phyloP scores from a whole-genome alignment of 2,113 vertebrate species.

The Pachycephala philippinensis region DNA sequence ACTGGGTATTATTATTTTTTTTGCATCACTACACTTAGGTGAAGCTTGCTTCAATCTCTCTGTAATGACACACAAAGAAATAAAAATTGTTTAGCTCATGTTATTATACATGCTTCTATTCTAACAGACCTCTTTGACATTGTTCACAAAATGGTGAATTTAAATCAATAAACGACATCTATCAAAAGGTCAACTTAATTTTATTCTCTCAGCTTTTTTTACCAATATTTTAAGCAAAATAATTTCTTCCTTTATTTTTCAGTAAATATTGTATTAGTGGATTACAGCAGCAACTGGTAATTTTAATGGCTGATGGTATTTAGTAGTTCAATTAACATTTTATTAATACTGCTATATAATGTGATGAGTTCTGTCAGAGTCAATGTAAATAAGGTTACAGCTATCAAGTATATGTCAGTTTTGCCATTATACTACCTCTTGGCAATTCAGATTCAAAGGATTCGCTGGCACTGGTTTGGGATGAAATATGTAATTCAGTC shows the following conservation, averaged over 20 bases:
- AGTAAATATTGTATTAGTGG: neutral
- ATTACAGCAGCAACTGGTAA: neutral
- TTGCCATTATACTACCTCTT: neutral
- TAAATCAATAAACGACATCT: constrained; percentile 78
- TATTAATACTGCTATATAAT: constrained; percentile 30
- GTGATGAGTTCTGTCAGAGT: constrained; percentile 23
- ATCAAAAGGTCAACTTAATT: constrained; percentile 79
- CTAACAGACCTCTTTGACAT: constrained; percentile 66
- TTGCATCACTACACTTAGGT: constrained; percentile 97
- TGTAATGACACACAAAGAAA: constrained; percentile 87
- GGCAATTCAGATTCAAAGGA: constrained; percentile 11
- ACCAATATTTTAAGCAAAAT: constrained; percentile 59
- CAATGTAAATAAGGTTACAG: constrained; percentile 59
- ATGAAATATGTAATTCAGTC: neutral
- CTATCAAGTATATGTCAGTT: constrained; percentile 39
- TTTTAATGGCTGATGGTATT: constrained; percentile 10
- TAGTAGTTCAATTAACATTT: constrained; percentile 24
- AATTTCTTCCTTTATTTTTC: constrained; percentile 37
- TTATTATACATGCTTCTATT: constrained; percentile 83
- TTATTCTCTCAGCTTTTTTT: constrained; percentile 53
- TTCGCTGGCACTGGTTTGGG: neutral
- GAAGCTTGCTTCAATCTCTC: constrained; percentile 89
- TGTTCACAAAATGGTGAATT: constrained; percentile 74
- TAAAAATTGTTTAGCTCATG: constrained; percentile 74
- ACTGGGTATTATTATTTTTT: constrained; percentile 91